These are phyloP conservation scores for Holacanthus passer DNA, from an alignment of 2,113 vertebrate genomes.

Conservation along the genomic window DNA sequence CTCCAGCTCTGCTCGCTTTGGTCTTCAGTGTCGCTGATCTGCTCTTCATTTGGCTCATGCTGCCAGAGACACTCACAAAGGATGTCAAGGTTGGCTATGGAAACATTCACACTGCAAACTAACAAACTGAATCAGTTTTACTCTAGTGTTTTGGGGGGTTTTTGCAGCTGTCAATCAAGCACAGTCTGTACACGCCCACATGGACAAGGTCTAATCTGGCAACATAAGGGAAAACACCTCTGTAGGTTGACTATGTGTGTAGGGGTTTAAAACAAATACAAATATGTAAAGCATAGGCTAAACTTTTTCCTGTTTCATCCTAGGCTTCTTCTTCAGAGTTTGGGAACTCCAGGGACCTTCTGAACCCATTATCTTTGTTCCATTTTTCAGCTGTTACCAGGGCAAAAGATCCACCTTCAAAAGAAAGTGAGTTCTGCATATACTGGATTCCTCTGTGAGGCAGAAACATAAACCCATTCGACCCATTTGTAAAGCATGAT, in stretches of 20 bases:
- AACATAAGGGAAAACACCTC: neutral
- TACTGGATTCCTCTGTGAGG: neutral
- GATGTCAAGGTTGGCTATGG: slow-evolving; percentile 86
- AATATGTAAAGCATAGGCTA: neutral
- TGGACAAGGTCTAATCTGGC: neutral
- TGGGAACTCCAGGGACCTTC: slow-evolving; percentile 84
- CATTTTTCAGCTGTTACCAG: slow-evolving; percentile 89
- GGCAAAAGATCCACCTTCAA: slow-evolving; percentile 82
- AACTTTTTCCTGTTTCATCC: slow-evolving; percentile 4
- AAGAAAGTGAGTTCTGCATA: slow-evolving; percentile 78
- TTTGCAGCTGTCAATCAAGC: neutral
- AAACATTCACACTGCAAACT: neutral
- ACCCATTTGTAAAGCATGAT: neutral
- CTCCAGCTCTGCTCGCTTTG: slow-evolving; percentile 88
- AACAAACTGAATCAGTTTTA: neutral
- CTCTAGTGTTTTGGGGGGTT: too few species aligned
- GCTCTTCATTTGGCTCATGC: slow-evolving; percentile 89
- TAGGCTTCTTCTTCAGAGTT: slow-evolving; percentile 85
- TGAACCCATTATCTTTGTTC: slow-evolving; percentile 92
- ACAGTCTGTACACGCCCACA: neutral
- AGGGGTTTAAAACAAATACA: neutral
- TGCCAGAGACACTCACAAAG: slow-evolving; percentile 92
- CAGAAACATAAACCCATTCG: neutral
- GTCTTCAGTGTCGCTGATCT: slow-evolving; percentile 87
- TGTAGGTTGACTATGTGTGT: too few species aligned